phyloP scores from a whole-genome alignment of 2,113 vertebrate species.

The Urocolius indicus region DNA sequence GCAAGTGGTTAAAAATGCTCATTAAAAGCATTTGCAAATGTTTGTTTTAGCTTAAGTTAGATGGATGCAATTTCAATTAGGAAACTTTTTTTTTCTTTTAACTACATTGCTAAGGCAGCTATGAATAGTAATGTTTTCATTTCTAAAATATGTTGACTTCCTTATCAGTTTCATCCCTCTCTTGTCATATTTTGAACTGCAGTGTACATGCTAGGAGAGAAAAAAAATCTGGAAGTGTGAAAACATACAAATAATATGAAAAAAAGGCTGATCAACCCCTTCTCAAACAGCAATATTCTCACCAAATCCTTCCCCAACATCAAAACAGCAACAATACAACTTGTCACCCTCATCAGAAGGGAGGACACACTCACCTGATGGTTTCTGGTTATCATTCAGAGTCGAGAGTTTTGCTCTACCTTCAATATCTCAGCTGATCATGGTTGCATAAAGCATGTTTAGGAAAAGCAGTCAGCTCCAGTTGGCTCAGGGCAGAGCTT shows the following conservation, averaged over 20 bases:
- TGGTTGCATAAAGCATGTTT: not conserved
- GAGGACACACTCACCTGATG: not conserved
- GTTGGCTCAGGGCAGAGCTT: not conserved
- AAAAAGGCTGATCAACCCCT: not conserved
- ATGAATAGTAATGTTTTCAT: not conserved
- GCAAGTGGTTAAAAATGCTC: not conserved
- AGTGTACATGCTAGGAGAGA: not conserved
- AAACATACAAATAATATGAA: not conserved
- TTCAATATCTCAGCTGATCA: not conserved
- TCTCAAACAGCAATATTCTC: not conserved
- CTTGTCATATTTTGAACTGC: not conserved
- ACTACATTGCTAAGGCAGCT: not conserved
- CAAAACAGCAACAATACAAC: not conserved
- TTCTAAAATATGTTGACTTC: not conserved
- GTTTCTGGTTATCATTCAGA: rapidly evolving
- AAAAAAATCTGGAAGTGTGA: not conserved
- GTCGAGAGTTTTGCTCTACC: not conserved
- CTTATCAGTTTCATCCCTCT: not conserved
- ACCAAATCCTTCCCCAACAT: not conserved
- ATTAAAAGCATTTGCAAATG: not conserved
- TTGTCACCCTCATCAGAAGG: not conserved
- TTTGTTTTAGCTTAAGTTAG: not conserved
- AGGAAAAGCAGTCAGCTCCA: not conserved
- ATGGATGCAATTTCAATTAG: not conserved
- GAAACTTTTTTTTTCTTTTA: not conserved